A percentile compares a stretch with the other conserved stretches of the same genome.
These are phyloP conservation scores for Parazoanthus swiftii DNA, from an alignment of 92 coral and sea anemone genomes.

Conservation along the genomic window DNA sequence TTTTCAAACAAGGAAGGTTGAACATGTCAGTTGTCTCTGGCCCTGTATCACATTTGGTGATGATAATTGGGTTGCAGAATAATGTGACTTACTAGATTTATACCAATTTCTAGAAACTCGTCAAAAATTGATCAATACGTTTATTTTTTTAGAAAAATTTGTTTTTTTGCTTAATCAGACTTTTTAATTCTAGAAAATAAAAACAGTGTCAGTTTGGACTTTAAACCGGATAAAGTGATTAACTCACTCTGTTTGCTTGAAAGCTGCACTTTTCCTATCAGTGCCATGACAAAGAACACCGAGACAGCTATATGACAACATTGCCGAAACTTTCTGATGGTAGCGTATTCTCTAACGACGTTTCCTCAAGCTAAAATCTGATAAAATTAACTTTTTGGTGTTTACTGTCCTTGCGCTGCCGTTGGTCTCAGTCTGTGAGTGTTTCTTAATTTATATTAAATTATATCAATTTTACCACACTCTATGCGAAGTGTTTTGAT, in stretches of 20 bases:
- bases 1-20: neutral
- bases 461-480: neutral
- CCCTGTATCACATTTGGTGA: neutral
- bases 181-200: neutral
- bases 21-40: neutral
- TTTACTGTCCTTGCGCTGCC: neutral
- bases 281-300: neutral
- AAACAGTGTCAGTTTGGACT: neutral
- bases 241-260: neutral
- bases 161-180: neutral
- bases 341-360: no score
- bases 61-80: neutral
- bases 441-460: neutral
- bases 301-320: no score
- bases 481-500: neutral
- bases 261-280: neutral
- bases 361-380: no score
- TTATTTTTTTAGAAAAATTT: no score
- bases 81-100: neutral
- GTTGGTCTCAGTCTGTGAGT: neutral
- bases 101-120: neutral
- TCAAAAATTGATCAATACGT: neutral
- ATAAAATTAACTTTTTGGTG: no score
- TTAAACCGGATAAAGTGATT: no score
- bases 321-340: no score